Evolutionary conservation across 2,113 vertebrate genomes (phyloP), one percentile per base, ranked within the genome.

Genomic region (Pollachius pollachius): DNA sequence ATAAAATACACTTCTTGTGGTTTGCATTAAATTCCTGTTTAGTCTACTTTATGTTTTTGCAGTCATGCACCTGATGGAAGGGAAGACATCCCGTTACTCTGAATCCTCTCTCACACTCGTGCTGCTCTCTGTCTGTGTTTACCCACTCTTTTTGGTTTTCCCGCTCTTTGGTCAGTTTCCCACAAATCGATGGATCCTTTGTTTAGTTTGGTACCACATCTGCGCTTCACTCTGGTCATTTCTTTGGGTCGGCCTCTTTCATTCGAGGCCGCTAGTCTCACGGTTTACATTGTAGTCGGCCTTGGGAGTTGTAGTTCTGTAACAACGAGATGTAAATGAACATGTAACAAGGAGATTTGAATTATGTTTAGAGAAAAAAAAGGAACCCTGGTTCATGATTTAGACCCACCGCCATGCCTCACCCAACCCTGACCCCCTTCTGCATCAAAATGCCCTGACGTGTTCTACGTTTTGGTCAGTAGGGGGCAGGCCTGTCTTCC

Each of bases 401-500:
- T 73, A 19, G 21, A 60, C 59, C 52, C 37, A 19, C 57, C 34
- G 30, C 64, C 76, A 72, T 64, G 13, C 48, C 18, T 19, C 15
- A 15, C 25, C 16, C 16, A n/a, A n/a, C 17, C 18, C 30, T 60
- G 41, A 54, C 52, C 41, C 0, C 41, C 41, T 71, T 68, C 61
- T 68, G 64, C 34, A 18, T 81, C 79, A 48, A 48, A 13, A 48
- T 7, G 41, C 41, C 6, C 30, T 34, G 30, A 34, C 30, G 65
- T 71, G 23, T 72, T 57, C 23, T 85, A 74, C 73, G 78, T 88
- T 83, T 89, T 64, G 74, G 81, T 78, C 86, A 84, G 77, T 83
- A 89, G 87, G 79, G 79, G 87, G 78, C 85, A 84, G 85, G 78
- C 70, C 65, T 57, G 80, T 75, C 78, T 80, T 70, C 17, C 19